Evolutionary conservation across 2,113 vertebrate species (phyloP).

Genomic region (Zosterops lateralis): DNA sequence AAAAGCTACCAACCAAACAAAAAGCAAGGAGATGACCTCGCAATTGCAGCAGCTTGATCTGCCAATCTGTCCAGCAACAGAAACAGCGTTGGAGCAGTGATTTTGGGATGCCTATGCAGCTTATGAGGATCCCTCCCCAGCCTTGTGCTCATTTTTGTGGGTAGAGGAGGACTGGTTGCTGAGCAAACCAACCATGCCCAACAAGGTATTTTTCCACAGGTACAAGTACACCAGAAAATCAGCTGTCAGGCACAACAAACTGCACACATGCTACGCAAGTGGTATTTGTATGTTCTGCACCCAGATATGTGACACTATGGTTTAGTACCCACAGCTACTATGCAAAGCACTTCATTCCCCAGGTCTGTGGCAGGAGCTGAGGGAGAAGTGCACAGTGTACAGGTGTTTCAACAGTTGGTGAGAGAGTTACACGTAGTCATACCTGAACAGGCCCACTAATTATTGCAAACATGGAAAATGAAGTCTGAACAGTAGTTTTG

Average conservation of each 20-base stretch:
- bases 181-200: not conserved
- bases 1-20: not conserved
- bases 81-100: accelerated
- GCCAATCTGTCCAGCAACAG: not conserved
- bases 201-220: not conserved
- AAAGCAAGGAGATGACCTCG: not conserved
- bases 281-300: not conserved
- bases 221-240: not conserved
- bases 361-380: not conserved
- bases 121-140: not conserved
- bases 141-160: not conserved
- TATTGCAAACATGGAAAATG: not conserved
- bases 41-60: not conserved
- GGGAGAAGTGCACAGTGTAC: not conserved
- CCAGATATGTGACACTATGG: not conserved
- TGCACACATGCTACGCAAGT: not conserved
- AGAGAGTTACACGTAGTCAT: not conserved
- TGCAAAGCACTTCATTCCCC: not conserved
- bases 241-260: not conserved
- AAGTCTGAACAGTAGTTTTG: not conserved
- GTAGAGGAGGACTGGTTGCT: not conserved
- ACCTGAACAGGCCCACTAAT: not conserved
- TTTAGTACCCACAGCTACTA: not conserved
- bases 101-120: accelerated
- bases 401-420: not conserved